These are phyloP conservation scores for Leptodirus hochenwartii DNA, from an alignment of 2,888 invertebrate genomes.

Conservation along the genomic window DNA sequence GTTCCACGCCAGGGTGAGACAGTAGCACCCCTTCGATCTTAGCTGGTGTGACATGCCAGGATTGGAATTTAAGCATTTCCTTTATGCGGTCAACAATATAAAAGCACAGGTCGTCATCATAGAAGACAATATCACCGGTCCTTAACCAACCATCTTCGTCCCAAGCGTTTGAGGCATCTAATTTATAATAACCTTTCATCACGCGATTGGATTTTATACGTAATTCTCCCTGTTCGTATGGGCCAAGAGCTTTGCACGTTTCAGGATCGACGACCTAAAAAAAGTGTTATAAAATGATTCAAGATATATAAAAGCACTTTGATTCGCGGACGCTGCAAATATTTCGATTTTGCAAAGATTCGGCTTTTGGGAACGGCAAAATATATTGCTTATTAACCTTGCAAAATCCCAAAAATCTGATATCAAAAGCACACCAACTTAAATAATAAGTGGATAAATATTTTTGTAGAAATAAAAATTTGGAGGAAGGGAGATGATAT, in stretches of 20 bases:
- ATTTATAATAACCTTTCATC: slow-evolving; percentile 30
- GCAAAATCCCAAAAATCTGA: too few relatives aligned
- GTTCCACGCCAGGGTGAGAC: slow-evolving; percentile 13
- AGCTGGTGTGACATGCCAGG: slow-evolving; percentile 14
- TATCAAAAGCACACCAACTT: too few relatives aligned
- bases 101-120: slow-evolving; percentile 30
- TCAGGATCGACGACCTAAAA: slow-evolving; percentile 25
- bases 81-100: slow-evolving; percentile 33
- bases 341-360: too few relatives aligned
- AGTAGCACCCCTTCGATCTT: slow-evolving; percentile 13
- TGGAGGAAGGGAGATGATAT: too few relatives aligned
- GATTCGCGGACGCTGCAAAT: too few relatives aligned
- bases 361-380: too few relatives aligned
- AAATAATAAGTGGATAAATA: too few relatives aligned
- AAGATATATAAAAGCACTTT: too few relatives aligned
- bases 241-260: slow-evolving; percentile 22
- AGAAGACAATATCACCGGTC: slow-evolving; percentile 33
- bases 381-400: too few relatives aligned
- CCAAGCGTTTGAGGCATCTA: slow-evolving; percentile 27
- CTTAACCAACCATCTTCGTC: slow-evolving; percentile 30
- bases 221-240: slow-evolving; percentile 32
- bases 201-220: slow-evolving; percentile 26
- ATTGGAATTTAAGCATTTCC: slow-evolving; percentile 23
- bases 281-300: too few relatives aligned
- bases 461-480: too few relatives aligned